phyloP scores from a whole-genome alignment of 2,888 invertebrate genomes.

The Girardia tigrina region DNA sequence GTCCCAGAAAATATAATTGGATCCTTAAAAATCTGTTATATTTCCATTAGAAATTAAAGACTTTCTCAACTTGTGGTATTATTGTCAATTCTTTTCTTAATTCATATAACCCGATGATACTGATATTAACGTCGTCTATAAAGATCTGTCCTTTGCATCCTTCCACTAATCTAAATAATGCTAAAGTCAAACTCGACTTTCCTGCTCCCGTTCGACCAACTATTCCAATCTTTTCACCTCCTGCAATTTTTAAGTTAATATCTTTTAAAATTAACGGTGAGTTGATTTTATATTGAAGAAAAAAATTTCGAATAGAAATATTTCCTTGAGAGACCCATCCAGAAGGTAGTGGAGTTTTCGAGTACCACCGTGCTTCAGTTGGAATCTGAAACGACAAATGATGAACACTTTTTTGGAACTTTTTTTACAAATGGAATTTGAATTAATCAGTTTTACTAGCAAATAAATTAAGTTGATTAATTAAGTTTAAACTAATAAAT shows the following conservation, averaged over 20 bases:
- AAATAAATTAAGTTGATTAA: too few species aligned
- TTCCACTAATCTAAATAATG: conserved; percentile 67
- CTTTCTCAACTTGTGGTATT: conserved; percentile 6
- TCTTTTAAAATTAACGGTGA: conserved; percentile 61
- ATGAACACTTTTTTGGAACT: too few species aligned
- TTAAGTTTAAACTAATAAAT: too few species aligned
- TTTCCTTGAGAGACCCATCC: conserved; percentile 51
- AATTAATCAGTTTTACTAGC: too few species aligned
- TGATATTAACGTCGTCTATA: conserved; percentile 14
- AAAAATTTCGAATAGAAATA: conserved; percentile 48
- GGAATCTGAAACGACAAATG: too few species aligned
- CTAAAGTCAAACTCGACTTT: conserved; percentile 61
- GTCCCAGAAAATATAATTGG: conserved; percentile 39
- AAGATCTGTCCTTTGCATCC: conserved; percentile 49
- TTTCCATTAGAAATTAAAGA: too few species aligned
- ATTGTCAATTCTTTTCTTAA: neutral
- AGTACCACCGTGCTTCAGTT: too few species aligned
- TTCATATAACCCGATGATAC: neutral
- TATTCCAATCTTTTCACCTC: conserved; percentile 57
- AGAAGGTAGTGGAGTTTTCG: too few species aligned
- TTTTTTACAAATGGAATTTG: too few species aligned
- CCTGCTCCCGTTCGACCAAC: conserved; percentile 53
- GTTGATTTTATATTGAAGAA: conserved; percentile 60
- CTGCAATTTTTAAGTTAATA: conserved; percentile 48
- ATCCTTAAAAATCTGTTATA: neutral